Conservation (phyloP, 2,113 vertebrate genomes). For the Dipodomys stephensi region DNA sequence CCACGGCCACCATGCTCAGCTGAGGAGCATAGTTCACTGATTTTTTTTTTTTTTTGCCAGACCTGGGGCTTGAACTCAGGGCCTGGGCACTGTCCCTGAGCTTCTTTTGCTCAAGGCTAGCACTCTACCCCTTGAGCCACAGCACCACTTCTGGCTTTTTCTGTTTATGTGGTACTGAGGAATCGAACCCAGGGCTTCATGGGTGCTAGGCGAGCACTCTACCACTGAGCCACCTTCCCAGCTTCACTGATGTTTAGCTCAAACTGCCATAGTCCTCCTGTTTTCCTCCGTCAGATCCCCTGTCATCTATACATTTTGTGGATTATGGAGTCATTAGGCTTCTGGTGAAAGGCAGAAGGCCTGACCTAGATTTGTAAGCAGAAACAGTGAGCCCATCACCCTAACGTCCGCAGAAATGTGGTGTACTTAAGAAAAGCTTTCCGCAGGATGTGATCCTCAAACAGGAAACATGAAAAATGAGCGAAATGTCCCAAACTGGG, state of each 20-base stretch:
- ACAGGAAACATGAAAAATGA: conserved; percentile 40
- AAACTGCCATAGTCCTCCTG: not conserved
- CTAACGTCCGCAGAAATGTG: conserved; percentile 25
- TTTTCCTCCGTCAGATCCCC: not conserved
- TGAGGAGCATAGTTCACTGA: no score
- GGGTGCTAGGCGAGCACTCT: no score
- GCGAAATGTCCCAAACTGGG: conserved; percentile 35
- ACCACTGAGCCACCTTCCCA: no score
- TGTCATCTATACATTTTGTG: not conserved
- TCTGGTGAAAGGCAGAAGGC: conserved; percentile 4
- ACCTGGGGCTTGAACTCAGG: no score
- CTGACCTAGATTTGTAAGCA: not conserved
- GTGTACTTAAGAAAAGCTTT: not conserved
- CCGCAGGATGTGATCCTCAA: not conserved
- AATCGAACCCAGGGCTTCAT: no score
- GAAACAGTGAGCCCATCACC: not conserved
- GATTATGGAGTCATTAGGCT: not conserved
- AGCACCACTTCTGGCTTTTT: no score
- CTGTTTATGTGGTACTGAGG: no score
- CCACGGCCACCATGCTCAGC: no score
- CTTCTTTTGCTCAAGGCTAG: no score
- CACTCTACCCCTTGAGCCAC: no score
- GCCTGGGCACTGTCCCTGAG: no score
- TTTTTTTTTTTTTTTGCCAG: no score
- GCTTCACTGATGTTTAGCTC: not conserved